Evolutionary conservation across 2,113 vertebrate genomes (phyloP).

Genomic region (Gasterosteus aculeatus): DNA sequence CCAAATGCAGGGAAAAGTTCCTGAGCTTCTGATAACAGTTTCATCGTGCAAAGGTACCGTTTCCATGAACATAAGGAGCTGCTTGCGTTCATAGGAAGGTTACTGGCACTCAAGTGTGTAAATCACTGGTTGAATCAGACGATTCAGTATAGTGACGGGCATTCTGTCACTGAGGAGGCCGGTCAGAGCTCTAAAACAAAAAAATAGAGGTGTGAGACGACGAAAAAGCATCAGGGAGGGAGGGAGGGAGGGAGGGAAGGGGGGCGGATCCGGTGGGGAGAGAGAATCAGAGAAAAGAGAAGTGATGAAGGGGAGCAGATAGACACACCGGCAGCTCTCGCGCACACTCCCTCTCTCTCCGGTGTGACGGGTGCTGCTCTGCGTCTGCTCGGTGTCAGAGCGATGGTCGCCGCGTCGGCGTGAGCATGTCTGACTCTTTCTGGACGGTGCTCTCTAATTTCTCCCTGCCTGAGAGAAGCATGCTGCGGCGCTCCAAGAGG

Average conservation of each 20-base stretch:
- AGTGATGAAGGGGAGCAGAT: neutral
- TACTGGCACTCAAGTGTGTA: neutral
- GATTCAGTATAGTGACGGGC: neutral
- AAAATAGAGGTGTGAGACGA: conserved; percentile 7
- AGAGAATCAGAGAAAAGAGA: conserved; percentile 4
- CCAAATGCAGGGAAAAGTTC: neutral
- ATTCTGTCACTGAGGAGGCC: neutral
- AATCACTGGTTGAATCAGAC: neutral
- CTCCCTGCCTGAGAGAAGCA: conserved; percentile 88
- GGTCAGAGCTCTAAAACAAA: neutral
- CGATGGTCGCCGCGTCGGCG: conserved; percentile 75
- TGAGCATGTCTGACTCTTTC: conserved; percentile 88
- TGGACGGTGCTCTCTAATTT: conserved; percentile 92
- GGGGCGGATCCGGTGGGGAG: neutral
- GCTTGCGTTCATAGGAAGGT: neutral
- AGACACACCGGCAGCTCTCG: conserved; percentile 16
- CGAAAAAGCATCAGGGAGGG: conserved; percentile 6
- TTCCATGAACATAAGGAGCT: neutral
- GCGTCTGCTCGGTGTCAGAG: conserved; percentile 49
- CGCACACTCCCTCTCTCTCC: conserved; percentile 5
- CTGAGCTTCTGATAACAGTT: neutral
- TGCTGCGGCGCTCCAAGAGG: conserved; percentile 91
- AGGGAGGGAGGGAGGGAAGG: conserved; percentile 10
- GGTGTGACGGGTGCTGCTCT: conserved; percentile 61
- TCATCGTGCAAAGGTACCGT: neutral